Evolutionary conservation across 2,113 vertebrate genomes (phyloP).

Genomic region (Microcebus griseorufus): DNA sequence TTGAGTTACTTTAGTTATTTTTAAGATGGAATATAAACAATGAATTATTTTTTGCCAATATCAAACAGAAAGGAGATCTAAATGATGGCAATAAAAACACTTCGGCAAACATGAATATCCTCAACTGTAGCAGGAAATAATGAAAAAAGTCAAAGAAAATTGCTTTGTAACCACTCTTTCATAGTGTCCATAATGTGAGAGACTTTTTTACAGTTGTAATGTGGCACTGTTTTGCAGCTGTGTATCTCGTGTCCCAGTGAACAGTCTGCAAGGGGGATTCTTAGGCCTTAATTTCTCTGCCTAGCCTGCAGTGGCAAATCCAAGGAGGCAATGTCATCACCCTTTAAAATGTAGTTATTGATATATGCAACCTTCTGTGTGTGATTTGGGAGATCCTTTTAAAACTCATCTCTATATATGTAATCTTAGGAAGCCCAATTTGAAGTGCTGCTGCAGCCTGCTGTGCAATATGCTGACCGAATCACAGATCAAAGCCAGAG

Average conservation of each 20-base stretch:
- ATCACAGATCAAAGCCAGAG: not conserved
- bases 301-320: not conserved
- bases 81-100: not conserved
- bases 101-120: not conserved
- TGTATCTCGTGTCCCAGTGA: not conserved
- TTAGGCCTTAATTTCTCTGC: not conserved
- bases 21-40: not conserved
- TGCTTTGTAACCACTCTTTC: not conserved
- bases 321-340: not conserved
- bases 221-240: slow-evolving; percentile 11
- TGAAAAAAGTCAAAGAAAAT: not conserved
- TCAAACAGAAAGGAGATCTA: not conserved
- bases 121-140: not conserved
- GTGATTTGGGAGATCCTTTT: not conserved
- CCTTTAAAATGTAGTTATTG: not conserved
- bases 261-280: not conserved
- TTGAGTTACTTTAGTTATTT: not conserved
- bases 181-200: not conserved
- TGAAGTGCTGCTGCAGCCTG: not conserved
- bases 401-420: not conserved
- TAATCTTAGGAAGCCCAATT: not conserved
- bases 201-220: not conserved
- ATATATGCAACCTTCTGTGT: not conserved
- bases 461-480: not conserved
- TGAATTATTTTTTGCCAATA: not conserved